These are phyloP conservation scores for Pipa parva DNA, from an alignment of 2,113 vertebrate species.

Conservation along the genomic window DNA sequence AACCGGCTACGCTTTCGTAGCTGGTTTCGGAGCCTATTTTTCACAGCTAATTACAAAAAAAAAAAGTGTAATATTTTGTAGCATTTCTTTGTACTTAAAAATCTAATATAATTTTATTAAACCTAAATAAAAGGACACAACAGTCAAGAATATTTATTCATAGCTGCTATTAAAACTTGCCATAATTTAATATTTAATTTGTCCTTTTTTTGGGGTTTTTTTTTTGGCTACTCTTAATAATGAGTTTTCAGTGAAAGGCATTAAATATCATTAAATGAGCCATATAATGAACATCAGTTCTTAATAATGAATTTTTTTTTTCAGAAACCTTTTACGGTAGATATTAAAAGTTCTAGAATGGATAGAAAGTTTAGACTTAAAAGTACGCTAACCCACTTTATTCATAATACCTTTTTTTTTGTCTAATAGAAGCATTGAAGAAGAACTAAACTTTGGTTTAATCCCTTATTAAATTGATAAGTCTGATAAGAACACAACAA, in stretches of 20 bases:
- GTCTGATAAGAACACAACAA: too few species aligned
- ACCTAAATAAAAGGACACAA: conserved; percentile 27
- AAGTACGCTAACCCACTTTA: too few species aligned
- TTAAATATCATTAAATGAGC: conserved; percentile 42
- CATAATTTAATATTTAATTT: conserved; percentile 37
- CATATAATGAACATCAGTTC: conserved; percentile 39
- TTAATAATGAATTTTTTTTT: conserved; percentile 28
- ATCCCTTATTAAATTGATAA: too few species aligned
- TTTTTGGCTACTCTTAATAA: conserved; percentile 21
- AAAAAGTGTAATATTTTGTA: conserved; percentile 22
- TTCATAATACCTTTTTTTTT: too few species aligned
- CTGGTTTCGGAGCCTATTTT: conserved; percentile 24
- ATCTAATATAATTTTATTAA: conserved; percentile 38
- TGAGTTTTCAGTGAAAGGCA: conserved; percentile 29
- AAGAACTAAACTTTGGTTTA: too few species aligned
- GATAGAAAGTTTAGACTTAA: conserved; percentile 1
- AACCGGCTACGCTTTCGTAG: conserved; percentile 20
- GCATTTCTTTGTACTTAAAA: conserved; percentile 28
- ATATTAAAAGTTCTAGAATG: conserved; percentile 26
- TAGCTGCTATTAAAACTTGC: conserved; percentile 17
- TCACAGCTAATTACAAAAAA: conserved; percentile 34
- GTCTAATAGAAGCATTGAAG: too few species aligned
- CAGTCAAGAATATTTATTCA: conserved; percentile 22
- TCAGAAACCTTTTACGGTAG: conserved; percentile 14
- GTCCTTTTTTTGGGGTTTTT: conserved; percentile 27